Percentiles rank a stretch among this genome's conserved stretches.
Conservation (phyloP, 2,113 vertebrate species). For the Dasypus novemcinctus region DNA sequence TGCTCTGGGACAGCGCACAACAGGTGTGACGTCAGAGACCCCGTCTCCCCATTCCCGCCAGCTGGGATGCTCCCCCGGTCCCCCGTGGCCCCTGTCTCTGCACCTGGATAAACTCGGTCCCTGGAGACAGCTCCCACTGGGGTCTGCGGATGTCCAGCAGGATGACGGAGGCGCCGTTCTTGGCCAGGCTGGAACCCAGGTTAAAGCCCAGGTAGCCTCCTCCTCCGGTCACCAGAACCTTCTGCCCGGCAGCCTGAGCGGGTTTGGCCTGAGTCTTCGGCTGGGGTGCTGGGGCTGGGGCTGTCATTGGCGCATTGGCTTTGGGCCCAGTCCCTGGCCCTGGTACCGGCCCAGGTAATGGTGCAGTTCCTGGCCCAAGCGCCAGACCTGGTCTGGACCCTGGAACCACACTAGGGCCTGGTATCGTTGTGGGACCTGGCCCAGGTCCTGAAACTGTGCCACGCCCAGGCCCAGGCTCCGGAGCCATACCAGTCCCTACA, state of each 20-base stretch:
- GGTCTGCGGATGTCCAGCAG: constrained; percentile 89
- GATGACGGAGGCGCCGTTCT: constrained; percentile 85
- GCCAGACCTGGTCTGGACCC: background rate
- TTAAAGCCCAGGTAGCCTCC: constrained; percentile 93
- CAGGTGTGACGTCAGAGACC: background rate
- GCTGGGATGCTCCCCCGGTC: rapidly evolving
- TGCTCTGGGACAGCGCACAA: too few relatives aligned
- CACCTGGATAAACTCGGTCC: constrained; percentile 90
- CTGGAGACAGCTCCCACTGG: constrained; percentile 84
- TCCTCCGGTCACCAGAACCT: constrained; percentile 92
- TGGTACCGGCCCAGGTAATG: background rate
- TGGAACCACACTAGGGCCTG: background rate
- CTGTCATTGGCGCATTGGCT: constrained; percentile 58
- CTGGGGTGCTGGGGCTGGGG: constrained; percentile 51
- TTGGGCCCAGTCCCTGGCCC: constrained; percentile 73
- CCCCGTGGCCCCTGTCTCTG: background rate
- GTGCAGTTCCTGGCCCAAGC: background rate
- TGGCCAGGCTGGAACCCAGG: constrained; percentile 87
- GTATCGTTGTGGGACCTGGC: rapidly evolving
- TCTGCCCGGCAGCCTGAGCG: constrained; percentile 46
- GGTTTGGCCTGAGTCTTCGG: constrained; percentile 48
- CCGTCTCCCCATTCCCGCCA: background rate
- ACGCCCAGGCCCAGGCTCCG: rapidly evolving
- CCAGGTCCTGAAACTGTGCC: background rate
- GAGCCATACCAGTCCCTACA: background rate